Conservation (phyloP, 2,797 vertebrate genomes). For the Xyrichtys novacula region DNA sequence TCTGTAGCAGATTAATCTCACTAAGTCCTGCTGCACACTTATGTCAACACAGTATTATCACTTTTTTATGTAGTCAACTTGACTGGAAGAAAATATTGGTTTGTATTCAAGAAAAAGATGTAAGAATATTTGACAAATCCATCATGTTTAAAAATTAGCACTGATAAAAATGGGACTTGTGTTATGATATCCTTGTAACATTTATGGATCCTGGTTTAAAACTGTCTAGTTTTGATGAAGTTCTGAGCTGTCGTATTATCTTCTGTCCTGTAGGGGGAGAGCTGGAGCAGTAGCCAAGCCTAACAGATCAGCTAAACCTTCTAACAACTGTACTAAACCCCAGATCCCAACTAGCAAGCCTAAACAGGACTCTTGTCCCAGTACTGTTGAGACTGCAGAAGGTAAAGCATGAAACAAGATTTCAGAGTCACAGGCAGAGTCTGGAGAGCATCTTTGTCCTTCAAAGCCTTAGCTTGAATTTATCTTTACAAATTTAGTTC, state of each 20-base stretch:
- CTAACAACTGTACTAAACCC: constrained; percentile 18
- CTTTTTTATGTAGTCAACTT: not conserved
- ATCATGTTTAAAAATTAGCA: no score
- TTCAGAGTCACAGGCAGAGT: not conserved
- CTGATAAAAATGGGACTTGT: no score
- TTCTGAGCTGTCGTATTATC: not conserved
- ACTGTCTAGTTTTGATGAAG: not conserved
- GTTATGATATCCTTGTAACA: no score
- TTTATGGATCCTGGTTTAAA: no score
- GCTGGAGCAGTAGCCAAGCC: constrained; percentile 51
- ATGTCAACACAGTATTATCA: no score
- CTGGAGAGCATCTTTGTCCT: not conserved
- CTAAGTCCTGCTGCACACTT: no score
- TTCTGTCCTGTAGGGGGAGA: constrained; percentile 78
- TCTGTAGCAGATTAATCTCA: no score
- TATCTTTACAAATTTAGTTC: not conserved
- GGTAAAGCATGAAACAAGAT: constrained; percentile 38
- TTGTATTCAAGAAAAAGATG: no score
- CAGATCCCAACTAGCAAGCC: constrained; percentile 22
- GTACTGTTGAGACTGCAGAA: constrained; percentile 39
- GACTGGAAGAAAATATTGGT: no score
- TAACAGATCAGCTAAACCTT: constrained; percentile 13
- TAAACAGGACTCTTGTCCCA: constrained; percentile 41
- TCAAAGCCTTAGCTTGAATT: not conserved
- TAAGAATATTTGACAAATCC: no score